Base-by-base conservation (phyloP, 2,888 invertebrate genomes). In the Fissipunctia ypsillon region DNA sequence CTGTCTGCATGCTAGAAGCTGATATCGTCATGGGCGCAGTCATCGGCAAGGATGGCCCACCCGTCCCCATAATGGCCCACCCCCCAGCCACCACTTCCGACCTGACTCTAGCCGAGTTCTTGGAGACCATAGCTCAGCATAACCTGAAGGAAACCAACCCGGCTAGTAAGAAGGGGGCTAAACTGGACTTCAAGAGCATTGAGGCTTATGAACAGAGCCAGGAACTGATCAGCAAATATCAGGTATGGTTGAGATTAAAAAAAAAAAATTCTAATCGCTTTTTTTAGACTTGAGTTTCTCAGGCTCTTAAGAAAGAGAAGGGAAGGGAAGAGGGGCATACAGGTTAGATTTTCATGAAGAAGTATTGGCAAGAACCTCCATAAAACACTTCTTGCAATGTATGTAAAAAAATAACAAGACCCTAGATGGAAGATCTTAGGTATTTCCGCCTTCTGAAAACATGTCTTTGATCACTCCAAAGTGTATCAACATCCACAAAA, bases 151-250 rank as follows among this genome's bases (percentile, higher is more conserved):
- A 78, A 48, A 77, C 91, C 5, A 94, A 94, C 14, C 63, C 78
- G 0, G 25, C 28, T 12, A 72, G 0, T 75, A 95, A 93, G 84
- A 98, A 98, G 91, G 99, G 99, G 0, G 97, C 99, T 1, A 99
- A 99, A 91, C 94, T 99, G 60, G 99, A 99, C 93, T 99, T 99
- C 90, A 99, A 99, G 93, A 97, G 97, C 2, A 97, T 97, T 59
- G 97, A 98, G 61, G 98, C 98, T 0, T 98, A 97, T 88, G 96
- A 97, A 72, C 95, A 94, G 54, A 97, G 98, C 6, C 93, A 97
- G 48, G 89, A 91, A 0, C 92, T 97, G 28, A 95, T 96, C 22
- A 92, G 92, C 1, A 91, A 91, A 52, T 95, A 94, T 73, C 93
- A 93, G 92, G 95, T 95, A 79, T 3, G 9, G 25, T 43, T 50